Percentiles rank a stretch among this genome's conserved stretches.
These are phyloP conservation scores for Moxostoma hubbsi DNA, from an alignment of 2,797 vertebrate genomes.

Conservation along the genomic window DNA sequence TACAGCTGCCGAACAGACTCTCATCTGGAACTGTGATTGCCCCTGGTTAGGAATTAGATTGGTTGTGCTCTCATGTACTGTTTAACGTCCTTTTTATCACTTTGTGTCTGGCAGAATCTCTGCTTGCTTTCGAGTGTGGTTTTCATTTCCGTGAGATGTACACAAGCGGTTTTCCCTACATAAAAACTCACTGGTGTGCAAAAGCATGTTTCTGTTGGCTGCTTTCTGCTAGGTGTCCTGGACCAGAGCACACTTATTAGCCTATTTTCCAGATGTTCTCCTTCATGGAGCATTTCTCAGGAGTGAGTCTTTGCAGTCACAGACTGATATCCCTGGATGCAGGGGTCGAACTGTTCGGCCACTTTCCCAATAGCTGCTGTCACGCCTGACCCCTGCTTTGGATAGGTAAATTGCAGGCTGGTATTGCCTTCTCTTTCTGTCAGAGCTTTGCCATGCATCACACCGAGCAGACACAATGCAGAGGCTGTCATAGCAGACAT, in stretches of 20 bases:
- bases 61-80: conserved; percentile 29
- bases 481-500: neutral
- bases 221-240: conserved; percentile 11
- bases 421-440: conserved; percentile 25
- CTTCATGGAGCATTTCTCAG: neutral
- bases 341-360: conserved; percentile 16
- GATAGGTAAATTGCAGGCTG: conserved; percentile 23
- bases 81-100: conserved; percentile 28
- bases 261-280: conserved; percentile 21
- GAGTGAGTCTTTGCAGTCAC: neutral
- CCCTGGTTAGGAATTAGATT: conserved; percentile 30
- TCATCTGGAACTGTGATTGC: conserved; percentile 44
- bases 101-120: conserved; percentile 12
- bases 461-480: neutral
- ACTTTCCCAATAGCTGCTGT: conserved; percentile 25
- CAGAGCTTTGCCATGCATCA: conserved; percentile 22
- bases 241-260: conserved; percentile 12
- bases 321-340: conserved; percentile 16
- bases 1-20: conserved; percentile 39
- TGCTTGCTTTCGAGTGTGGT: neutral
- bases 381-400: conserved; percentile 6
- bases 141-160: conserved; percentile 27
- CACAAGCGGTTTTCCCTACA: too few relatives aligned
- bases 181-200: neutral
- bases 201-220: conserved; percentile 6